These are phyloP conservation scores for Vultur gryphus DNA, from an alignment of 2,797 vertebrate species.

Conservation along the genomic window DNA sequence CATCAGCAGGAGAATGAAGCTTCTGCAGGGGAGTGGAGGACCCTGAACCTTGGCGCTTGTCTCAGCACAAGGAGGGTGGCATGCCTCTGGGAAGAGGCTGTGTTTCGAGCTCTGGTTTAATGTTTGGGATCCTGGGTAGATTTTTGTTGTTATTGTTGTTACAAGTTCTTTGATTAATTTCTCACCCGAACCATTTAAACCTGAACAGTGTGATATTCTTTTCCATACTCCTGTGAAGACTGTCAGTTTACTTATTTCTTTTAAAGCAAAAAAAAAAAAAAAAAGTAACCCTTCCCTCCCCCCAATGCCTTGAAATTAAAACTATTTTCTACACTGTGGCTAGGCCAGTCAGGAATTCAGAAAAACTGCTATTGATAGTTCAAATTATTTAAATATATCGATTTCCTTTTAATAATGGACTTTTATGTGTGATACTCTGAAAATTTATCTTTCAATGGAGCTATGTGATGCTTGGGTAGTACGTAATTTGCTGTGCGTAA, in stretches of 20 bases:
- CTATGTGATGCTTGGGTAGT: neutral
- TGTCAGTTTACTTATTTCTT: neutral
- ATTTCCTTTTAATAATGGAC: neutral
- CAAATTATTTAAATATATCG: accelerated
- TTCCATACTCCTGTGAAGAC: accelerated
- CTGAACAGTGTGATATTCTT: neutral
- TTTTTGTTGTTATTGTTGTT: neutral
- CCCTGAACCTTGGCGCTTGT: neutral
- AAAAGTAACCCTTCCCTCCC: neutral
- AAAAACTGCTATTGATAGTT: neutral
- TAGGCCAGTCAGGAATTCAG: neutral
- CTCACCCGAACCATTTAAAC: neutral
- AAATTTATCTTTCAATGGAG: neutral
- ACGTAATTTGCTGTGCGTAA: neutral
- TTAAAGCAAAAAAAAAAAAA: neutral
- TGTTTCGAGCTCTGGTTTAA: neutral
- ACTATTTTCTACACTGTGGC: accelerated
- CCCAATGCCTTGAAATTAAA: neutral
- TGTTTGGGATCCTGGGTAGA: neutral
- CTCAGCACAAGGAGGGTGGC: neutral
- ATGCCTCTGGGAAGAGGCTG: neutral
- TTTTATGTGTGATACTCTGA: neutral
- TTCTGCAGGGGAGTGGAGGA: neutral
- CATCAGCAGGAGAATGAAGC: neutral
- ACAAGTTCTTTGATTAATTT: neutral